Base-by-base conservation (phyloP, 1,140 invertebrate genomes). In the Trachymyrmex septentrionalis region DNA sequence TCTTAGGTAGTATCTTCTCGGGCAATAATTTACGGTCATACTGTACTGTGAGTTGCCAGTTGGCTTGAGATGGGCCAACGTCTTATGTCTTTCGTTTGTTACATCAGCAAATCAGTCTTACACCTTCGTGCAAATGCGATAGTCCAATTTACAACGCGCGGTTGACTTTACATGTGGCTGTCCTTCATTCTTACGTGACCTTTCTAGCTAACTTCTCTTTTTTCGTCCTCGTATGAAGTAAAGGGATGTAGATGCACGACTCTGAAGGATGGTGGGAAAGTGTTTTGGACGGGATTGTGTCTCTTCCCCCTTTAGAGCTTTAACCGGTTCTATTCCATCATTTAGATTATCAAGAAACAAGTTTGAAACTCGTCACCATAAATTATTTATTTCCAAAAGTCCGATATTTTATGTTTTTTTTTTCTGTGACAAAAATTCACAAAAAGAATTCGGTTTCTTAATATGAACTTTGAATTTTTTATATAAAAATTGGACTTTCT, bases 21-120 rank as follows among this genome's bases (percentile, higher is more conserved):
- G 53, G 19, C 24, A 59, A 72, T 72, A 38, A 61, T 44, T 72
- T 53, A 12, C 21, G 21, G 10, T 73, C 55, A 48, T 21, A 38
- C 53, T 27, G 67, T 48, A 82, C n/a, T 24, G 12, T 67, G 16
- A 81, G 34, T 72, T 72, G 48, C 50, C 66, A 69, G 34, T 44
- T 80, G 27, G 44, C 48, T 81, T 55, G 38, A 71, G 21, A 71
- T 30, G 61, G 44, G n/a, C 44, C 30, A 71, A 72, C 50, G 38
- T 48, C 57, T 72, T 48, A 55, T 7, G 6, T 72, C 67, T 53
- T 81, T 59, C 50, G n/a, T 72, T 73, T 73, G 67, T 72, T 59
- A 73, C 38, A 72, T 82, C 67, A 73, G 24, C 67, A 82, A 82
- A 82, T 82, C 80, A 82, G 67, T 82, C 80, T 82, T 82, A 73